A percentile compares a stretch with the other conserved stretches of the same genome.
Conservation (phyloP, 2,797 vertebrate genomes). For the Spheniscus humboldti region DNA sequence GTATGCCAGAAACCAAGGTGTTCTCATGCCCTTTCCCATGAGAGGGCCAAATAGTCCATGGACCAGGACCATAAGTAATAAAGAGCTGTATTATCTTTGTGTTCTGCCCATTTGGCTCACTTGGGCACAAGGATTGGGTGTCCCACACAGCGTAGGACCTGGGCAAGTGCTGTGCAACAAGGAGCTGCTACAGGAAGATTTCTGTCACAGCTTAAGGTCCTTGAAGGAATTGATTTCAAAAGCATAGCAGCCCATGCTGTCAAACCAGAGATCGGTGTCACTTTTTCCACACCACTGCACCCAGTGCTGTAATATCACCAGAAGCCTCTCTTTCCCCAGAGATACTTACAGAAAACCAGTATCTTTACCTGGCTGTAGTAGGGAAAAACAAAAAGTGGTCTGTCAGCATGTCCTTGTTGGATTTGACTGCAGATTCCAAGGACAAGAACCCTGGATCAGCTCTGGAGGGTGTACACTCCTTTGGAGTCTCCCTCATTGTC, state of each 20-base stretch:
- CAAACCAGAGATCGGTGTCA: not conserved
- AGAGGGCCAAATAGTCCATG: not conserved
- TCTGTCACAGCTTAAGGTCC: not conserved
- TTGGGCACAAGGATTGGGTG: not conserved
- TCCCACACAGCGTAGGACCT: fast-evolving
- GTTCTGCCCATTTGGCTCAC: not conserved
- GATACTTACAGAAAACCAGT: not conserved
- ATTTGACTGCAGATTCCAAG: not conserved
- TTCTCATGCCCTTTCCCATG: not conserved
- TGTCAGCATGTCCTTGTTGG: not conserved
- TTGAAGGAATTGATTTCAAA: not conserved
- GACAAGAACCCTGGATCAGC: not conserved
- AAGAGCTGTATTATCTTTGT: not conserved
- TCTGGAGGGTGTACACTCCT: not conserved
- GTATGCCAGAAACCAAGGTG: not conserved
- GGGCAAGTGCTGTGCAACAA: not conserved
- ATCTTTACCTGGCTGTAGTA: not conserved
- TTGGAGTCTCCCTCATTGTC: not conserved
- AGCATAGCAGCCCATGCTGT: not conserved
- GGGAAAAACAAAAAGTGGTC: not conserved
- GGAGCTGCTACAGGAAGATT: not conserved
- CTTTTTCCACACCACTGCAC: not conserved
- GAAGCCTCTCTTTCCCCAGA: not conserved
- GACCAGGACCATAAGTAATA: not conserved
- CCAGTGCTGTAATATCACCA: not conserved